Conservation (phyloP, 1,140 invertebrate genomes). For the Nasonia longicornis region DNA sequence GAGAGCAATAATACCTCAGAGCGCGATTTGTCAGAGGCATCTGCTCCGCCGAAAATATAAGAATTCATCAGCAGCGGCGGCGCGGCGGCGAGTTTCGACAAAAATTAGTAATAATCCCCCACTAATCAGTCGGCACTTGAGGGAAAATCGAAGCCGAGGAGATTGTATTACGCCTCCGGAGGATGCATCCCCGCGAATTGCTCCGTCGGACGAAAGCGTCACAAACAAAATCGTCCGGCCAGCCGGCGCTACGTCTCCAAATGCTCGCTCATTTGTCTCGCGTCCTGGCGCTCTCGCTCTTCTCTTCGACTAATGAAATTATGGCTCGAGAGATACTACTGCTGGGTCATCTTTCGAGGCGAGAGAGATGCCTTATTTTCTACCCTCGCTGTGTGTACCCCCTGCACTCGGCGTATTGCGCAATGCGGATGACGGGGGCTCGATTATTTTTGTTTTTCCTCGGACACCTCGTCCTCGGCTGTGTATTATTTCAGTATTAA, state of each 20-base stretch:
- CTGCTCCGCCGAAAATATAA: conserved; percentile 7
- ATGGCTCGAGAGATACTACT: conserved; percentile 54
- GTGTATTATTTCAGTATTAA: too few species aligned
- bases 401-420: not conserved
- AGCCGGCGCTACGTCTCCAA: conserved; percentile 66
- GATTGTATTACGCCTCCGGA: conserved; percentile 39
- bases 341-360: conserved; percentile 28
- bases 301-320: conserved; percentile 67
- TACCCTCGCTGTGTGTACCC: conserved; percentile 8
- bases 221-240: conserved; percentile 62
- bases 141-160: conserved; percentile 5
- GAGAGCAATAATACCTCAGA: not conserved
- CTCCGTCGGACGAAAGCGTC: conserved; percentile 58
- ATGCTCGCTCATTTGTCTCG: conserved; percentile 68
- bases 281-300: conserved; percentile 44
- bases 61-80: not conserved
- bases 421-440: conserved; percentile 42
- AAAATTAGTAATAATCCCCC: conserved; percentile 35
- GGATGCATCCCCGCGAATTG: not conserved
- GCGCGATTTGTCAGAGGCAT: conserved; percentile 26
- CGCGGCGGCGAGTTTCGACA: not conserved
- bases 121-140: conserved; percentile 33
- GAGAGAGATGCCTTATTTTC: conserved; percentile 22
- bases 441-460: conserved; percentile 10
- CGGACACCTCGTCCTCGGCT: too few species aligned